Evolutionary conservation across 2,113 vertebrate genomes (phyloP), one percentile per base, ranked within the genome.

Genomic region (Brienomyrus longianalis): DNA sequence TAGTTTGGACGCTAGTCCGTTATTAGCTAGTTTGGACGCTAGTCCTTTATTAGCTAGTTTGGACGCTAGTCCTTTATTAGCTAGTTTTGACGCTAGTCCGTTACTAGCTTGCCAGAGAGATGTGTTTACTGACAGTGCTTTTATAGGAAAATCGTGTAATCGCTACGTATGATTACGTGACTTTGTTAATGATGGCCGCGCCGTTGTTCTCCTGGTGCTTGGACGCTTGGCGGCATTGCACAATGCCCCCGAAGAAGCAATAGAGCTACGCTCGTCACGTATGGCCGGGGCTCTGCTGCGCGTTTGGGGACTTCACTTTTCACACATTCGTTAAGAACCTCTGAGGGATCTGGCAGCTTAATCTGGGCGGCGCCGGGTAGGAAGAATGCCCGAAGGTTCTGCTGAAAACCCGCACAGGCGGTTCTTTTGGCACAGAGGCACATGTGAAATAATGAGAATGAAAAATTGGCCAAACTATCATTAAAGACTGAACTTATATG

Each of bases 291-390:
- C 89, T 92, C 87, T 91, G 92, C 9, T 9, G 21, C 88, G 23
- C 19, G 3, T 17, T 90, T 91, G 93, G 94, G 92, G n/a, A 89
- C 92, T 88, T 92, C 89, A 93, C 94, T 91, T 90, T 92, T 87
- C 31, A 23, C 87, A 85, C 23, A 54, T 80, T 88, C 91, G 92
- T 93, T 89, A 84, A 70, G 35, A n/a, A 87, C 62, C 59, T 70
- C 84, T 1, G 31, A 54, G 27, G 27, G 17, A 19, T 80, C 48
- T 87, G 84, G 89, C 85, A 87, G 50, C 85, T 13, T 51, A 31
- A 90, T 90, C 87, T 92, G 93, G 91, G 89, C 17, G 39, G 83
- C 91, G 84, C 86, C 66, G 62, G 89, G 52, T 90, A 91, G 85
- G 66, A 89, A 92, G 91, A 70, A 91, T 47, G 92, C 62, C 54